Percentiles rank a stretch among this genome's conserved stretches.
phyloP scores from a whole-genome alignment of 2,797 vertebrate genomes.

The Meriones psammophilus region DNA sequence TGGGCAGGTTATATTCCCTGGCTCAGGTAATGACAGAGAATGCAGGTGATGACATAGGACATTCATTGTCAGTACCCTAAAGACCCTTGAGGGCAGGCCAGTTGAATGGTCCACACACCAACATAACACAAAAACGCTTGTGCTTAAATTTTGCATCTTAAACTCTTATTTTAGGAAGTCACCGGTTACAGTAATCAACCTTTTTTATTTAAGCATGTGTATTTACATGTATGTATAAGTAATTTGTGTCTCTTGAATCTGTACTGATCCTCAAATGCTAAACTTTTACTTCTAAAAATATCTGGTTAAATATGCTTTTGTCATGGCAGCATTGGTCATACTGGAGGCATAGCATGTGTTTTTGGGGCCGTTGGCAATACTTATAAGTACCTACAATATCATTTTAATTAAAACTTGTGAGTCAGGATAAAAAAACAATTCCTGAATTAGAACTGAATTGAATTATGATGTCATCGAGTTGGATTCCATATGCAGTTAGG shows the following conservation, averaged over 20 bases:
- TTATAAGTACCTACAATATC: slow-evolving; percentile 16
- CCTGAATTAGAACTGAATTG: background rate
- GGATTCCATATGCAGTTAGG: background rate
- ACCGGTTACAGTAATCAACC: background rate
- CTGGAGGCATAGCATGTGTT: background rate
- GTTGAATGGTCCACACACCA: no score
- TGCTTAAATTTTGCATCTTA: slow-evolving; percentile 2
- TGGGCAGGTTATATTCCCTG: no score
- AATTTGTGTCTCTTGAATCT: background rate
- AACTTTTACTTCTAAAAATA: background rate
- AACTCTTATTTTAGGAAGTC: slow-evolving; percentile 28
- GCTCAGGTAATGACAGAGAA: no score
- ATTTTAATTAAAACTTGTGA: slow-evolving; percentile 12
- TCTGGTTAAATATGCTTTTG: background rate
- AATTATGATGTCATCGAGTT: slow-evolving; percentile 18
- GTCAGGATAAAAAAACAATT: slow-evolving; percentile 16
- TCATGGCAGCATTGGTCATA: background rate
- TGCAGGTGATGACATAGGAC: no score
- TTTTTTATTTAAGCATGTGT: slow-evolving; percentile 55
- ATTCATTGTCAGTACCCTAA: no score
- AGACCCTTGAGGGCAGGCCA: no score
- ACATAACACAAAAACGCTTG: background rate
- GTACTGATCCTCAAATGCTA: background rate
- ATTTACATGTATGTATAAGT: background rate
- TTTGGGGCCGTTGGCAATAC: background rate